Percentiles rank a stretch among this genome's conserved stretches.
Conservation (phyloP, 2,113 vertebrate genomes). For the Daboia siamensis region DNA sequence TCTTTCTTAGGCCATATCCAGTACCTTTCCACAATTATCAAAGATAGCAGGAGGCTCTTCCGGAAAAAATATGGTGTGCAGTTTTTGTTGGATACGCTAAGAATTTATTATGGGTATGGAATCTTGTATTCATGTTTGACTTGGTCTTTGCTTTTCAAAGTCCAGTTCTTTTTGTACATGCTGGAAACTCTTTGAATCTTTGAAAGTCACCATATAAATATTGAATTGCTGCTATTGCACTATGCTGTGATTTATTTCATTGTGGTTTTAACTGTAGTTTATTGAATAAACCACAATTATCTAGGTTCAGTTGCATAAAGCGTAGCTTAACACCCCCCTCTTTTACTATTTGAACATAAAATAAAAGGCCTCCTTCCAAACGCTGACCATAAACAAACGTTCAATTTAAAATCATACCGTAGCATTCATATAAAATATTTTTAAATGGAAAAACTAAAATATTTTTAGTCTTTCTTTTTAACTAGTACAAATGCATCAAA, state of each 20-base stretch:
- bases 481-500: background rate
- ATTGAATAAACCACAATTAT: background rate
- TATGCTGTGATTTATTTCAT: background rate
- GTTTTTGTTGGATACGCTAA: conserved; percentile 89
- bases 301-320: background rate
- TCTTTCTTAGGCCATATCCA: conserved; percentile 88
- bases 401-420: background rate
- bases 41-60: conserved; percentile 94
- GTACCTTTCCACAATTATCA: conserved; percentile 95
- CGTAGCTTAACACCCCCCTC: too few species aligned
- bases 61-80: conserved; percentile 93
- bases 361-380: background rate
- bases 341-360: background rate
- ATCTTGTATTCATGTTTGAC: conserved; percentile 15
- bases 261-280: background rate
- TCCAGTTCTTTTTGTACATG: background rate
- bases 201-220: background rate
- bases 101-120: conserved; percentile 91
- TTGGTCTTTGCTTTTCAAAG: background rate
- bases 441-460: background rate
- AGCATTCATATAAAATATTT: background rate
- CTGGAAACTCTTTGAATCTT: background rate
- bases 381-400: background rate
- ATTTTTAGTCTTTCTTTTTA: too few species aligned
- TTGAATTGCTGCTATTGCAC: background rate